A percentile compares a stretch with the other conserved stretches of the same genome.
These are phyloP conservation scores for Musca domestica DNA, from an alignment of 1,140 invertebrate species.

Conservation along the genomic window DNA sequence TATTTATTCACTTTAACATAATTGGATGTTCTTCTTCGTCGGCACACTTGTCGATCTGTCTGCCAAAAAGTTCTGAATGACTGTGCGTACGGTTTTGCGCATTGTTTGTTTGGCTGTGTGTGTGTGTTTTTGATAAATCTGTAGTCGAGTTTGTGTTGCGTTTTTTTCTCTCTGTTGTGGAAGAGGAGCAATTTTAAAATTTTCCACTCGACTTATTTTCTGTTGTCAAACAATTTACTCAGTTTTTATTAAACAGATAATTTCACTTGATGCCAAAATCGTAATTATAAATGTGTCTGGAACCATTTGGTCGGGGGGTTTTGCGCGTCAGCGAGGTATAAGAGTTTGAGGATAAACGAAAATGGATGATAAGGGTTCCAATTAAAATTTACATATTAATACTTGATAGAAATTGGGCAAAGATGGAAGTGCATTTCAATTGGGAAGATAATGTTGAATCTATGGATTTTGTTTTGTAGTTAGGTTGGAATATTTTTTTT, in stretches of 20 bases:
- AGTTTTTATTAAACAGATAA: constrained; percentile 8
- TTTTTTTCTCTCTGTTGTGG: no score
- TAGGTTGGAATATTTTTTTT: no score
- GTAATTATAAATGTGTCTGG: no score
- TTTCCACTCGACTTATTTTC: constrained; percentile 52
- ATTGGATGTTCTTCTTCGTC: constrained; percentile 34
- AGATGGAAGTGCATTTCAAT: no score
- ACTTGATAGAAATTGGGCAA: no score
- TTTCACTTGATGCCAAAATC: constrained; percentile 3
- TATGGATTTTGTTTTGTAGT: no score
- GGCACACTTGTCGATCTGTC: constrained; percentile 6
- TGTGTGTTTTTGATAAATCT: neutral
- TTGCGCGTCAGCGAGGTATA: no score
- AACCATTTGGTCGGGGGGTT: neutral
- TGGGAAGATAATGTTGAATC: no score
- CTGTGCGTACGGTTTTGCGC: neutral
- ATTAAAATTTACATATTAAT: no score
- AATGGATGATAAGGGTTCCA: no score
- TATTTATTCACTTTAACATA: constrained; percentile 39
- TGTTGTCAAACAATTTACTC: constrained; percentile 25
- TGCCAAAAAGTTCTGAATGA: neutral
- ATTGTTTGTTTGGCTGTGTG: neutral
- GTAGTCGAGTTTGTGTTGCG: neutral
- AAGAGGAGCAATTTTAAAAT: constrained; percentile 54
- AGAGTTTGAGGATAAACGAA: no score